Base-by-base conservation (phyloP, 2,888 invertebrate genomes). In the Spatulosminthurus flaviceps region DNA sequence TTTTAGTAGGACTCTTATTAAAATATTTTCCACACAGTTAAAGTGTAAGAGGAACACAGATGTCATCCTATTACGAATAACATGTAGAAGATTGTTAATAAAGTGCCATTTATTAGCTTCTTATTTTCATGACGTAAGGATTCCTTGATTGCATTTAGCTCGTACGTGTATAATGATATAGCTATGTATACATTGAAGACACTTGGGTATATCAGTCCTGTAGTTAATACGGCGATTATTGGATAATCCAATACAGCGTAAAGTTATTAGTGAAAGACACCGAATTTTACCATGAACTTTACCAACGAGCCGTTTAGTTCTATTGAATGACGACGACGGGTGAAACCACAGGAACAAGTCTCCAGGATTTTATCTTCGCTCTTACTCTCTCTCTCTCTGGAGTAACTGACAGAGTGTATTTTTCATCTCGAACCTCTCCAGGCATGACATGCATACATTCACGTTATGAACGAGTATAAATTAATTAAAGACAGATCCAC, bases 401-500 rank as follows among this genome's bases (percentile, higher is more conserved):
- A 51, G 51, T 51, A 13, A 51, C 9, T 2, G 51, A 51, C 51
- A 51, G 4, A 34, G 28, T 7, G 19, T 28, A 24, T 67, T 67
- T 28, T 26, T 28, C 67, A n/a, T 28, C 67, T 28, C 24, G 16
- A 13, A 13, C 67, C 16, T 28, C 70, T 70, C 41, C 41, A 70
- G 70, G 29, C n/a, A 72, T 72, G 72, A 72, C 72, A 72, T 24
- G 16, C 16, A 51, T 72, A n/a, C n/a, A n/a, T n/a, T n/a, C n/a
- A n/a, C n/a, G n/a, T n/a, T n/a, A 22, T 34, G 28, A 41, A 34
- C 64, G 41, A 75, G 64, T 60, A 21, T 75, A 64, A 75, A 75
- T 75, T 75, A 75, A 64, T 11, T 13, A 19, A 75, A 75, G 75
- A 75, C 41, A 34, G 61, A 75, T 75, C 16, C 24, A 75, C 16